phyloP scores from a whole-genome alignment of 2,888 invertebrate genomes.

The Dichetophora obliterata region DNA sequence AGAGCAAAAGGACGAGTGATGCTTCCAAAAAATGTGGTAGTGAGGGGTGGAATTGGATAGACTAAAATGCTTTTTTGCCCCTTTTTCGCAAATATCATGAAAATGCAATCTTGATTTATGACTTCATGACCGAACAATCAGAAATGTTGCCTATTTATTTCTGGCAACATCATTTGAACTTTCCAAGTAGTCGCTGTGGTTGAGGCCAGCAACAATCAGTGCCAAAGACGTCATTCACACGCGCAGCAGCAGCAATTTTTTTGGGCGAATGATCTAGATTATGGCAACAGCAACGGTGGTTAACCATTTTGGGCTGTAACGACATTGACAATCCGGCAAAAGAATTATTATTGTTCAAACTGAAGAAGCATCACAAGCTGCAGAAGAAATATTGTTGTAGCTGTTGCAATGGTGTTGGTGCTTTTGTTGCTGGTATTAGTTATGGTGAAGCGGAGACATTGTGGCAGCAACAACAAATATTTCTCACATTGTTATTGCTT shows the following conservation, averaged over 20 bases:
- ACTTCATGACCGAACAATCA: slow-evolving; percentile 57
- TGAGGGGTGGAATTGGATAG: neutral
- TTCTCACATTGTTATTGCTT: slow-evolving; percentile 40
- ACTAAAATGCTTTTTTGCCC: neutral
- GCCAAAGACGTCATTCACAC: slow-evolving; percentile 25
- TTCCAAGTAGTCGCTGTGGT: neutral
- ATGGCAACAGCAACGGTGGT: slow-evolving; percentile 28
- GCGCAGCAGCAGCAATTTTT: slow-evolving; percentile 27
- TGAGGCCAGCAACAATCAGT: slow-evolving; percentile 12
- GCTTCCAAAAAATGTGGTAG: neutral
- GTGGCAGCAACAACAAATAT: slow-evolving; percentile 13
- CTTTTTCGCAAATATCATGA: slow-evolving; percentile 48
- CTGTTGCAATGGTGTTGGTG: neutral
- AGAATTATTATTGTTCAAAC: slow-evolving; percentile 27
- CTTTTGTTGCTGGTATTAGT: neutral
- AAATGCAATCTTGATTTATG: slow-evolving; percentile 58
- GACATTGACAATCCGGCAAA: slow-evolving; percentile 30
- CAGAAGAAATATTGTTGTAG: neutral
- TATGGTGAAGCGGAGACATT: slow-evolving; percentile 2
- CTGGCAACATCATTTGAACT: slow-evolving; percentile 27
- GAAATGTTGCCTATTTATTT: slow-evolving; percentile 31
- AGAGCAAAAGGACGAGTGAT: neutral
- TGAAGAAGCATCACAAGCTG: neutral
- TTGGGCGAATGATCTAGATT: slow-evolving; percentile 34
- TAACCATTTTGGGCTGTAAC: slow-evolving; percentile 22